Evolutionary conservation across 2,113 vertebrate genomes (phyloP), one percentile per base, ranked within the genome.

Genomic region (Hydrochoerus hydrochaeris): DNA sequence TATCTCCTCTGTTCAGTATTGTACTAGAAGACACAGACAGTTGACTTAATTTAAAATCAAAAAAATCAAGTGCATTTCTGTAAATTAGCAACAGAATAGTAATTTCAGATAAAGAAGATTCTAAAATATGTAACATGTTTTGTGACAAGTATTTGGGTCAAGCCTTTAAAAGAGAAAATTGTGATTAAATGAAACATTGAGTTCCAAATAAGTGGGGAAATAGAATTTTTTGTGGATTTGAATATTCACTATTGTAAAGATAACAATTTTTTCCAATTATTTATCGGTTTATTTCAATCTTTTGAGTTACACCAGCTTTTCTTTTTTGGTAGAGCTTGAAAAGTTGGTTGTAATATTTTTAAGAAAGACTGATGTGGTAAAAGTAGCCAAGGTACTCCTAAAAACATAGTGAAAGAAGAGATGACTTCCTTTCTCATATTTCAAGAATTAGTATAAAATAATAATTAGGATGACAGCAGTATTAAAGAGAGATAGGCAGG

Each of bases 381-480:
- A 49, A 90, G 78, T 85, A 89, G 63, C 57, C 46, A 94, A 67
- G 57, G 10, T 20, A 46, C 12, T 80, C 32, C 30, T 82, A 6
- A 73, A 86, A 22, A 86, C n/a, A 73, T 30, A 60, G 35, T 65
- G 20, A 83, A 94, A 90, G 32, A 38, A 38, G 35, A n/a, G 67
- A 38, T 41, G 67, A 71, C 69, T 71, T 71, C n/a, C 69, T 71
- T 71, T 71, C 84, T 57, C 17, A 30, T 60, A 16, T 67, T 35
- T 28, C n/a, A 97, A 57, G 35, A 95, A 88, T 91, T 94, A 49
- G n/a, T 38, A 24, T 71, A 41, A 71, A 38, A 41, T 90, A 57
- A 1, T 77, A 60, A 54, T 44, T 13, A 52, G 67, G 60, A 81
- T 67, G 58, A 91, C 1, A 54, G 63, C 52, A 62, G 0, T 91